Percentiles rank a stretch among this genome's conserved stretches.
phyloP scores from a whole-genome alignment of 2,888 invertebrate genomes.

The Ferrisia virgata region DNA sequence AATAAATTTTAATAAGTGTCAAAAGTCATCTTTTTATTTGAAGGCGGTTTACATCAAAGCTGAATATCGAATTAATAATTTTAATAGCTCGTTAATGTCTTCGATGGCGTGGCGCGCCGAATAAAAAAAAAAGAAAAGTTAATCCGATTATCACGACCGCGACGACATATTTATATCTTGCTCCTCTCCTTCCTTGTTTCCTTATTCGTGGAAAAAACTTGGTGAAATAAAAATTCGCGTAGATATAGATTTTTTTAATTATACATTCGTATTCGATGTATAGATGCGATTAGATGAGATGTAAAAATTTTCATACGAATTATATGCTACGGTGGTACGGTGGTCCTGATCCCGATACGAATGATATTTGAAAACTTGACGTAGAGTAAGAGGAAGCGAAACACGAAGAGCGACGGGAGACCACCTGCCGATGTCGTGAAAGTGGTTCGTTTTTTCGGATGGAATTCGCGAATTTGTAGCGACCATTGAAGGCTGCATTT shows the following conservation, averaged over 20 bases:
- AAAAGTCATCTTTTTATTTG: neutral
- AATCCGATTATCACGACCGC: neutral
- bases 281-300: too few species aligned
- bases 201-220: neutral
- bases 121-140: neutral
- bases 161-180: neutral
- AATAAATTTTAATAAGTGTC: neutral
- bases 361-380: too few species aligned
- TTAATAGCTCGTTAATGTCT: conserved; percentile 9
- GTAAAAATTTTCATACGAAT: too few species aligned
- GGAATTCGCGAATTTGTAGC: neutral
- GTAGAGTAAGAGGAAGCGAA: too few species aligned
- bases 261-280: neutral
- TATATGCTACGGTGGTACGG: neutral
- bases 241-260: too few species aligned
- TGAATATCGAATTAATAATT: conserved; percentile 5
- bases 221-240: neutral
- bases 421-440: neutral
- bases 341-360: too few species aligned
- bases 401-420: neutral
- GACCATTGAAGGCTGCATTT: too few species aligned
- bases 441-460: neutral
- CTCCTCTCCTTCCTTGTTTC: neutral
- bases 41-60: neutral
- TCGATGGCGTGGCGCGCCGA: neutral